Conservation (phyloP, 1,140 invertebrate genomes). For the Chelonus insularis region DNA sequence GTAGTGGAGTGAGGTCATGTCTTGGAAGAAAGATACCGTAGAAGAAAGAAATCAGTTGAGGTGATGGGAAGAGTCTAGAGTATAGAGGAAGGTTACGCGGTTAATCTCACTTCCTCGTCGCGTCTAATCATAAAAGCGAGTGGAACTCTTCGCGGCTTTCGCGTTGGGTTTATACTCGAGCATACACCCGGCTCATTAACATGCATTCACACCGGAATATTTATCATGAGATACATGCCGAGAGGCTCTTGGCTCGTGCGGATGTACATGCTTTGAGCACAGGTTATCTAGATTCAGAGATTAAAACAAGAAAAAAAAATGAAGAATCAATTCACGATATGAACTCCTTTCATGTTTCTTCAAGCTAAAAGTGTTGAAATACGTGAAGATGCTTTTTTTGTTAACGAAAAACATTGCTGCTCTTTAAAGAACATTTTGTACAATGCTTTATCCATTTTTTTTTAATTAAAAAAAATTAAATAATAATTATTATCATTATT, state of each 20-base stretch:
- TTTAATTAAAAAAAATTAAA: too few relatives aligned
- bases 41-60: conserved; percentile 9
- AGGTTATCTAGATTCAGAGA: conserved; percentile 4
- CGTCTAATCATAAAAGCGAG: conserved; percentile 47
- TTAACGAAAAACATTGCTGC: too few relatives aligned
- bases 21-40: conserved; percentile 23
- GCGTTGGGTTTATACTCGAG: conserved; percentile 3
- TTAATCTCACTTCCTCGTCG: conserved; percentile 37
- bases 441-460: too few relatives aligned
- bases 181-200: conserved; percentile 48
- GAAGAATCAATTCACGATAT: neutral
- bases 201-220: conserved; percentile 55
- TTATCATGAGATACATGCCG: conserved; percentile 40
- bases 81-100: conserved; percentile 22
- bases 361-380: too few relatives aligned
- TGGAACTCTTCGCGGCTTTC: conserved; percentile 23
- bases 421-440: too few relatives aligned
- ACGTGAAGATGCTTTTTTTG: too few relatives aligned
- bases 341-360: neutral
- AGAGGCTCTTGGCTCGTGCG: conserved; percentile 10
- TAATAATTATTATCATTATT: too few relatives aligned
- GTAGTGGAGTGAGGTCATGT: neutral
- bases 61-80: conserved; percentile 2
- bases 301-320: neutral
- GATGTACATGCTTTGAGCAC: conserved; percentile 6